Evolutionary conservation across 2,113 vertebrate species (phyloP).

Genomic region (Rhineura floridana): DNA sequence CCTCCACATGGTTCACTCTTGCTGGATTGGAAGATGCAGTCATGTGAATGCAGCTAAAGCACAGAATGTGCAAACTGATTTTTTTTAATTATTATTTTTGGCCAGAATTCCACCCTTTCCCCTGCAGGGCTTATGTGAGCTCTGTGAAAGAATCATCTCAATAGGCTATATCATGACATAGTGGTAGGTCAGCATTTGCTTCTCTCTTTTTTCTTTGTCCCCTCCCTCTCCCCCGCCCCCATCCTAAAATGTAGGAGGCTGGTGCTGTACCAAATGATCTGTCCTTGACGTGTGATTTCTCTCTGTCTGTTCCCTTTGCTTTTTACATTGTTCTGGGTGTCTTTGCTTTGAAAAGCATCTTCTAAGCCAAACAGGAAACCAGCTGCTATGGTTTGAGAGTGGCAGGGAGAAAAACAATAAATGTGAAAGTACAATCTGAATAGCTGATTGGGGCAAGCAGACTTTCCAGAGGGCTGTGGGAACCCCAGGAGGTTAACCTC

Average conservation of each 20-base stretch:
- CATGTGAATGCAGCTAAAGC: not conserved
- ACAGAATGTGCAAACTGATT: not conserved
- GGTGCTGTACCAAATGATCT: not conserved
- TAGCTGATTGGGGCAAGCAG: not conserved
- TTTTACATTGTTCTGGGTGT: not conserved
- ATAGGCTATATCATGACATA: not conserved
- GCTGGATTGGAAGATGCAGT: no score
- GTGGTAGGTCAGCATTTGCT: not conserved
- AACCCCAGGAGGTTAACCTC: not conserved
- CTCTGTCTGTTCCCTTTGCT: not conserved
- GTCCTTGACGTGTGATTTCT: not conserved
- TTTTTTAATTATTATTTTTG: no score
- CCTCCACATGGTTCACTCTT: no score
- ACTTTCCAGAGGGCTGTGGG: not conserved
- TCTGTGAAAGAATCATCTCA: not conserved
- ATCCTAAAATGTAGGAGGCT: not conserved
- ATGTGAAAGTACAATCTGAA: not conserved
- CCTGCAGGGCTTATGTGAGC: not conserved
- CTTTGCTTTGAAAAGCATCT: not conserved
- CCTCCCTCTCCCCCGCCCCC: not conserved
- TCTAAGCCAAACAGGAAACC: slow-evolving; percentile 18
- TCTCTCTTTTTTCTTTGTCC: not conserved
- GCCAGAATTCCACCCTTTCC: not conserved
- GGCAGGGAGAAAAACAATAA: not conserved
- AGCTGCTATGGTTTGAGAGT: not conserved